phyloP scores from a whole-genome alignment of 1,140 invertebrate species.

The Wasmannia auropunctata region DNA sequence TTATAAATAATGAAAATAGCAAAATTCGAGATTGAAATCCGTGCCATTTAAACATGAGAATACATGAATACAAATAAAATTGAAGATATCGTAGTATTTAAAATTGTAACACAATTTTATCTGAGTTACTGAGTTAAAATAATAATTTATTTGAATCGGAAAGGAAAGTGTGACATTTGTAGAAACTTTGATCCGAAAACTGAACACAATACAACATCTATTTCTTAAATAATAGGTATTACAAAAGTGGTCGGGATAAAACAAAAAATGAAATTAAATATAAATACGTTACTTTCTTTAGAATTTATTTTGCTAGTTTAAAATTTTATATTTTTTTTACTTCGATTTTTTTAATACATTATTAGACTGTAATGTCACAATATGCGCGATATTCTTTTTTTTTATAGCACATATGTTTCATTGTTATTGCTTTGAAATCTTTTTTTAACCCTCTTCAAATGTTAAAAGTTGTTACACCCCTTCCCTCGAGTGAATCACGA shows the following conservation, averaged over 20 bases:
- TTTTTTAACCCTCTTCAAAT: not conserved
- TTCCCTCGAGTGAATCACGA: slow-evolving; percentile 5
- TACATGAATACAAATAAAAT: not conserved
- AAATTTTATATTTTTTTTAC: not conserved
- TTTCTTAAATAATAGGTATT: not conserved
- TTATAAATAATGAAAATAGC: not conserved
- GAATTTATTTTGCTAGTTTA: not conserved
- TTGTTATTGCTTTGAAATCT: not conserved
- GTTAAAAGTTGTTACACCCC: not conserved
- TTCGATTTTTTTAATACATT: not conserved
- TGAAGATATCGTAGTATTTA: not conserved
- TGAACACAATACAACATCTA: not conserved
- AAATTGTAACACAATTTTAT: not conserved
- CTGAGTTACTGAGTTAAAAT: not conserved
- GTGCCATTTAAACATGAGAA: not conserved
- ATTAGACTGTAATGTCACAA: not conserved
- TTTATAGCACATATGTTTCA: not conserved
- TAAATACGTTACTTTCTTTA: not conserved
- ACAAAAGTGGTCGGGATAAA: not conserved
- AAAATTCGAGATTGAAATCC: not conserved
- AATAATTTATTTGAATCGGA: not conserved
- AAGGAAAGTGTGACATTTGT: not conserved
- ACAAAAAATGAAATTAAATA: not conserved
- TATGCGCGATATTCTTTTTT: not conserved
- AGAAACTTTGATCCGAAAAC: not conserved